Base-by-base conservation (phyloP, 2,113 vertebrate species). In the Sinosuthora webbiana region DNA sequence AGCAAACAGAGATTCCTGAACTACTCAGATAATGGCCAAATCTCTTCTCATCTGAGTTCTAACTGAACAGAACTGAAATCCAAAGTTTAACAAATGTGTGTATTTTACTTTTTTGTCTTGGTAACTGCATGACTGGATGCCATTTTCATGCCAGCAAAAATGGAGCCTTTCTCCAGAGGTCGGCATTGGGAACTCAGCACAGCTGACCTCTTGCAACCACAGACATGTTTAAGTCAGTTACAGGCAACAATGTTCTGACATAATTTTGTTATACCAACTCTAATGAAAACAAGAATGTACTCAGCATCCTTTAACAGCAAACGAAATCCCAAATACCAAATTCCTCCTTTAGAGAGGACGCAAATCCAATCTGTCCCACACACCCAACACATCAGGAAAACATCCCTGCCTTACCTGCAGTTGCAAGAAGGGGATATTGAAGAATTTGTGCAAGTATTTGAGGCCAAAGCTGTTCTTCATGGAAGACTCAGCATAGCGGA, bases 401-500 rank as follows among this genome's bases (percentile, higher is more conserved):
- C 12, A n/a, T 11, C 33, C 11, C 23, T 49, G 22, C 60, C 97
- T 95, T 47, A 99, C 99, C 99, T 99, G 99, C 5, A 99, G 98
- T 96, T 99, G 99, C 81, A 99, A 97, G 95, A 99, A 99, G 15
- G 99, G 99, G 92, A 99, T 99, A 95, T 99, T 99, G 98, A 99
- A 99, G 97, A 99, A 99, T 82, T 99, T 98, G 95, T 99, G 99
- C 53, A 99, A 97, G 88, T 99, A 99, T 96, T 99, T 99, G 70
- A 99, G 96, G 68, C 99, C 99, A 62, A 99, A 99, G 49, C 99
- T 99, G 56, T 99, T 99, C 98, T 98, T 99, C 99, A 99, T 99
- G 77, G 99, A 99, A 84, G 99, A 99, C 96, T 99, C 99, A 18
- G 99, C 99, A 5, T 99, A 99, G 87, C 99, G 99, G 95, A 99